Evolutionary conservation across 2,113 vertebrate species (phyloP).

Genomic region (Ibidorhyncha struthersii): DNA sequence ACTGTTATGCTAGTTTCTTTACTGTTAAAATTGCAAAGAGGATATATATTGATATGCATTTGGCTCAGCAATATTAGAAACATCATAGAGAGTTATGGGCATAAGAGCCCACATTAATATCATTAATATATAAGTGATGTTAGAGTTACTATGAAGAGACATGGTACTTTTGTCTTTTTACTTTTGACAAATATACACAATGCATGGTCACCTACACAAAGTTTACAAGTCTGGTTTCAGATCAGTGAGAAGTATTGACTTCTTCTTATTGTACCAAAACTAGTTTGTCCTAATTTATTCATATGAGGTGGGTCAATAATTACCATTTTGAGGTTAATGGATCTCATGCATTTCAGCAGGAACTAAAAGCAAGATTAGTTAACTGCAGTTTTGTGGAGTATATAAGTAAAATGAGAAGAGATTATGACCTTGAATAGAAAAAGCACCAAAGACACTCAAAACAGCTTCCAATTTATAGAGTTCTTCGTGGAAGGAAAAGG

Average conservation of each 20-base stretch:
- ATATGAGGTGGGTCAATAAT: neutral
- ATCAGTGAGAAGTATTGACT: neutral
- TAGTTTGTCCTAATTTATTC: neutral
- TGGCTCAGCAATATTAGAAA: neutral
- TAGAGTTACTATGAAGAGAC: neutral
- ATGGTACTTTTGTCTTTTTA: neutral
- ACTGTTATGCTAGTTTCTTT: neutral
- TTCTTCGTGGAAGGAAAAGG: neutral
- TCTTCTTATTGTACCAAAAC: neutral
- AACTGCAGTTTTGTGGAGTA: neutral
- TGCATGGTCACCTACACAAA: neutral
- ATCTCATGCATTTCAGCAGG: neutral
- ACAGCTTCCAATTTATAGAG: neutral
- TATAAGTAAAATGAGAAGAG: neutral
- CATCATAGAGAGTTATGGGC: neutral
- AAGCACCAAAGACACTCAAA: neutral
- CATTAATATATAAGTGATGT: neutral
- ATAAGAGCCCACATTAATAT: neutral
- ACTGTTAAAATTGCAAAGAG: neutral
- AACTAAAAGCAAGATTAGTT: neutral
- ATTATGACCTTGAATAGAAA: neutral
- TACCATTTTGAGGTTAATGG: neutral
- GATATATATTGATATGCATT: neutral
- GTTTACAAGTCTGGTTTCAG: neutral
- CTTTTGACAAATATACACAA: neutral